Conservation (phyloP, 2,888 invertebrate genomes). For the Augiades crinisus region DNA sequence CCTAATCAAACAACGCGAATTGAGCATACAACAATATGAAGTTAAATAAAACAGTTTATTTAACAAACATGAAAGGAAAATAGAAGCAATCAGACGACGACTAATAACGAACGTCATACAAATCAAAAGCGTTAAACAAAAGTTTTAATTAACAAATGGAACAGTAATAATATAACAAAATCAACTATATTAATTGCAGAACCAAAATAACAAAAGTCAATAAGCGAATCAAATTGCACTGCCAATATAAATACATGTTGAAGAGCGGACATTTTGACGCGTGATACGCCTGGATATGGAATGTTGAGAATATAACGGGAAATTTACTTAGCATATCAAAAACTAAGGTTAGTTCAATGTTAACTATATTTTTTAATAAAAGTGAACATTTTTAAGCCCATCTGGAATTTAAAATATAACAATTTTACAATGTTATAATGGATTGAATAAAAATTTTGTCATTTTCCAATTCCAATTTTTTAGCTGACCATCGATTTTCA, state of each 20-base stretch:
- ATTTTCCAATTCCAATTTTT: background rate
- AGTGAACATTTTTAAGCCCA: too few relatives aligned
- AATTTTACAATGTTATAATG: too few relatives aligned
- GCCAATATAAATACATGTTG: slow-evolving; percentile 14
- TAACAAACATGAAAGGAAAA: too few relatives aligned
- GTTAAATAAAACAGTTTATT: too few relatives aligned
- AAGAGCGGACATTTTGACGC: slow-evolving; percentile 3
- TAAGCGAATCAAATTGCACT: slow-evolving; percentile 7
- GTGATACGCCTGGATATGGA: slow-evolving; percentile 6
- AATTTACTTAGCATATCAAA: too few relatives aligned
- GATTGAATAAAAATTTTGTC: background rate
- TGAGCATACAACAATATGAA: too few relatives aligned
- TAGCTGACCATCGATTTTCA: background rate
- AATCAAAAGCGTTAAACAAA: background rate
- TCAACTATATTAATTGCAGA: background rate
- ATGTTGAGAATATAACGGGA: too few relatives aligned
- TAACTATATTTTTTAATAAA: too few relatives aligned
- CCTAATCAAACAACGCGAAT: too few relatives aligned
- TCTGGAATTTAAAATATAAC: too few relatives aligned
- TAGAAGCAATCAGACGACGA: too few relatives aligned
- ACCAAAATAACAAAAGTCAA: slow-evolving; percentile 7
- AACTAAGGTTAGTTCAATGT: too few relatives aligned
- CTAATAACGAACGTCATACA: background rate
- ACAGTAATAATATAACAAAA: background rate
- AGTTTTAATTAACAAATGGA: background rate